A percentile compares a stretch with the other conserved stretches of the same genome.
Evolutionary conservation across 1,140 invertebrate genomes (phyloP).

Genomic region (Lordiphosa clarofinis): DNA sequence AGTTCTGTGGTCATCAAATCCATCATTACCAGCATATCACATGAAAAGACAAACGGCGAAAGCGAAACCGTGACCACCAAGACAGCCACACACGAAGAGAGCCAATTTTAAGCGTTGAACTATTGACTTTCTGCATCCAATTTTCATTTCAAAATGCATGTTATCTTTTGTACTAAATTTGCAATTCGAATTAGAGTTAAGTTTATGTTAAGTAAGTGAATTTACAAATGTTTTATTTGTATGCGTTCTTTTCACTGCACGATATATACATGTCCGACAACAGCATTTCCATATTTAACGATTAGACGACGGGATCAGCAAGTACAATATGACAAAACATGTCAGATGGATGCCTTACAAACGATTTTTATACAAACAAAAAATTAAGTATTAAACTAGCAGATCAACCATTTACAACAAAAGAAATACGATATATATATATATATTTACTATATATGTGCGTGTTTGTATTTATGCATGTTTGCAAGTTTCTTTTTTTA

Average conservation of each 20-base stretch:
- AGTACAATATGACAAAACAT: slow-evolving; percentile 8
- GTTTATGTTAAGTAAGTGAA: slow-evolving; percentile 21
- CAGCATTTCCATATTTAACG: slow-evolving; percentile 15
- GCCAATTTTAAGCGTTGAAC: slow-evolving; percentile 58
- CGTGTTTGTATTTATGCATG: not conserved
- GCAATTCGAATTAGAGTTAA: slow-evolving; percentile 24
- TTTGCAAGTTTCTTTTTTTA: not conserved
- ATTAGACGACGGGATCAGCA: slow-evolving; percentile 11
- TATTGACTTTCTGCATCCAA: slow-evolving; percentile 5
- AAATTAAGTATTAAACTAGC: slow-evolving; percentile 7
- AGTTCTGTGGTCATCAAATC: slow-evolving; percentile 79
- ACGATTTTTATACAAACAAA: slow-evolving; percentile 10
- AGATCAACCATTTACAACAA: not conserved
- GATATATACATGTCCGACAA: not conserved
- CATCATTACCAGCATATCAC: slow-evolving; percentile 76
- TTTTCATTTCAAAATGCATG: slow-evolving; percentile 31
- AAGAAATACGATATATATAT: not conserved
- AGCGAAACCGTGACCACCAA: slow-evolving; percentile 59
- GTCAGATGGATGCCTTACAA: slow-evolving; percentile 8
- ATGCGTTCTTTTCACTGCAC: slow-evolving; percentile 7
- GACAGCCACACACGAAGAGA: slow-evolving; percentile 68
- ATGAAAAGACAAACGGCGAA: slow-evolving; percentile 76
- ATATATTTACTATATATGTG: not conserved
- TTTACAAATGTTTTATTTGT: slow-evolving; percentile 19
- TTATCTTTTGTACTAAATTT: slow-evolving; percentile 17